These are phyloP conservation scores for Mobula hypostoma DNA, from an alignment of 2,113 vertebrate species.

Conservation along the genomic window DNA sequence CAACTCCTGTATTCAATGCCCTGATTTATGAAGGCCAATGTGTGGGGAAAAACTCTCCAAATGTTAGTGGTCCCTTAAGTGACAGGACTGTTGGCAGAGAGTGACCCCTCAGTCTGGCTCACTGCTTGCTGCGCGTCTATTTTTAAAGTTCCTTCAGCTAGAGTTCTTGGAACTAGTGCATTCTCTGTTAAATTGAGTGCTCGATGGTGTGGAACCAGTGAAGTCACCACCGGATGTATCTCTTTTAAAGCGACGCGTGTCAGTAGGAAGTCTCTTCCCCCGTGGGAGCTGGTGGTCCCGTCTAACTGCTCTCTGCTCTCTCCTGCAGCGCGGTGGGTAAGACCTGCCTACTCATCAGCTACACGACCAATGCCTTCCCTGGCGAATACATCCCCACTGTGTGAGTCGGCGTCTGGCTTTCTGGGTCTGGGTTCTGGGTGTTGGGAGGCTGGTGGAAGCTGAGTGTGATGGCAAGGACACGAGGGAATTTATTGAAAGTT, in stretches of 20 bases:
- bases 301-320: conserved; percentile 41
- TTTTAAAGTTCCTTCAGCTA: not conserved
- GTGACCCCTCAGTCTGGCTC: too few species aligned
- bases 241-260: not conserved
- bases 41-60: too few species aligned
- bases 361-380: conserved; percentile 96
- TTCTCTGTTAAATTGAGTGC: not conserved
- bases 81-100: not conserved
- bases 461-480: too few species aligned
- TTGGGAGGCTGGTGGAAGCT: not conserved
- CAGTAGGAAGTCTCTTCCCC: not conserved
- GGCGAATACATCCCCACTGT: conserved; percentile 98
- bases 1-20: too few species aligned
- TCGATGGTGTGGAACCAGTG: not conserved
- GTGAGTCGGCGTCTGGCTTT: conserved; percentile 61
- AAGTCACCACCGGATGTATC: not conserved
- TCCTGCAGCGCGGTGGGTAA: conserved; percentile 88
- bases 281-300: not conserved
- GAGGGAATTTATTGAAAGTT: too few species aligned
- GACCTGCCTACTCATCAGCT: conserved; percentile 98
- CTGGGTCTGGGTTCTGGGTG: not conserved
- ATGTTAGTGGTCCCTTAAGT: not conserved
- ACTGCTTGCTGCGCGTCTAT: not conserved
- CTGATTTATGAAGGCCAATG: too few species aligned
- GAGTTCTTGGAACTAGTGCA: not conserved